Evolutionary conservation across 2,888 invertebrate genomes (phyloP), one percentile per base, ranked within the genome.

Genomic region (Dascillus cervinus): DNA sequence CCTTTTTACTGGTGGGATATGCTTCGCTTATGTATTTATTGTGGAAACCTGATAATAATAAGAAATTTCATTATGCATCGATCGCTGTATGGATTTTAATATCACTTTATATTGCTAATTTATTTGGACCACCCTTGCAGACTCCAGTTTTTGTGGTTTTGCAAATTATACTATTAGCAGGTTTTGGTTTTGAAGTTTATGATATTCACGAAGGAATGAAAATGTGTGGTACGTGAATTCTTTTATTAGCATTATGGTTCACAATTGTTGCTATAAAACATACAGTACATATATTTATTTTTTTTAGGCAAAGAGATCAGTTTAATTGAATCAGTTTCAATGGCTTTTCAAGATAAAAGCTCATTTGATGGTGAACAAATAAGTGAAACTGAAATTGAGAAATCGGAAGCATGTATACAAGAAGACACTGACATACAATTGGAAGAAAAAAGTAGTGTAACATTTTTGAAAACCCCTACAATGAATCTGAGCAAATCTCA

Each of bases 81-180:
- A 77, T 79, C 43, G 63, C 73, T 1, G 62, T 85, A 11, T 92
- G 91, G 91, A 64, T 86, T 8, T 67, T 84, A 3, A 63, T 86
- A 15, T 77, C 84, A 11, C 76, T 86, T 44, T 87, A 81, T 55
- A 50, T 83, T 6, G 81, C 88, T 24, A 81, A 83, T 46, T 70
- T 82, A 19, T 73, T 85, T 2, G 87, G 86, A 1, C 8, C 13
- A 11, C 72, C 79, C 1, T 73, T 85, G 21, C 79, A 86, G 62
- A 77, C 86, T n/a, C 76, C 83, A 25, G 73, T 80, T 10, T 84
- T 89, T 59, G 66, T 82, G 10, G 43, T 75, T 1, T 65, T 86
- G 0, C 80, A 85, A 65, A 56, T 71, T 3, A 66, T 86, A 31
- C 74, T 77, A 40, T 49, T 78, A 3, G 66, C 76, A 32, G 86